These are phyloP conservation scores for Sciurus niger DNA, from an alignment of 2,113 vertebrate genomes.

Conservation along the genomic window DNA sequence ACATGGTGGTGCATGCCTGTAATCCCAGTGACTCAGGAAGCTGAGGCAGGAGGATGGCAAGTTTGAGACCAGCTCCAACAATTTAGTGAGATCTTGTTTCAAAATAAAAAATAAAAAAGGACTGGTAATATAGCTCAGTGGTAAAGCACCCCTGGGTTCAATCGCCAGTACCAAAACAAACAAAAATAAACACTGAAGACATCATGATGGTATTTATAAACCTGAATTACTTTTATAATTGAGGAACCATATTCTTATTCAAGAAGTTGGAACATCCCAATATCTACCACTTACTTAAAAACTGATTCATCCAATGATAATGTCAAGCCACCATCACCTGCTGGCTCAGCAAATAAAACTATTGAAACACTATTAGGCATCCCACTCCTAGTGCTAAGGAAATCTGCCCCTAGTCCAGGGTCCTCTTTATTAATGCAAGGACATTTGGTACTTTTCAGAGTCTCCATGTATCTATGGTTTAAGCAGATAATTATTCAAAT, in stretches of 20 bases:
- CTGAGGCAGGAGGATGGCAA: no score
- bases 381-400: not conserved
- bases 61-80: no score
- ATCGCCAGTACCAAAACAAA: no score
- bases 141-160: no score
- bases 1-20: no score
- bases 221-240: not conserved
- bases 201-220: conserved; percentile 32
- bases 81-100: no score
- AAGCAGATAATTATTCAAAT: not conserved
- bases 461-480: not conserved
- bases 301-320: not conserved
- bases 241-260: not conserved
- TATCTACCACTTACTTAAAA: conserved; percentile 3
- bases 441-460: not conserved
- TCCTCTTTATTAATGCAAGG: not conserved
- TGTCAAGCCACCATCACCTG: not conserved
- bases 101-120: no score
- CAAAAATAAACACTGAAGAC: not conserved
- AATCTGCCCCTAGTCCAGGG: not conserved
- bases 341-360: not conserved
- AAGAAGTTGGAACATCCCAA: not conserved
- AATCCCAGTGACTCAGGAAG: no score
- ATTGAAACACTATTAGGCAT: not conserved
- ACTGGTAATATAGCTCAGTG: no score